A percentile compares a stretch with the other conserved stretches of the same genome.
Evolutionary conservation across 2,888 invertebrate genomes (phyloP).

Genomic region (Dynastes grantii): DNA sequence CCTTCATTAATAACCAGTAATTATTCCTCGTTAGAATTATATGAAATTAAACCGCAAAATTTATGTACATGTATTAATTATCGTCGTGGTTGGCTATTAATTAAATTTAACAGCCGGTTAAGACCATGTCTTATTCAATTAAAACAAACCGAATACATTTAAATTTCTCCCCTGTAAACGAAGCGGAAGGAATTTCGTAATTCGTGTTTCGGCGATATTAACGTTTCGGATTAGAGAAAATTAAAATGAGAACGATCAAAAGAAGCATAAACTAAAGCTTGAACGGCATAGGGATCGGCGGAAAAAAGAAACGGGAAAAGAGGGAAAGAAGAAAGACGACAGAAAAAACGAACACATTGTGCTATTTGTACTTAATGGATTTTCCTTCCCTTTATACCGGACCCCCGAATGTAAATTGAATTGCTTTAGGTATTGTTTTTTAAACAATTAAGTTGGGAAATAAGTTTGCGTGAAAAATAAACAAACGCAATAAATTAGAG

Average conservation of each 20-base stretch:
- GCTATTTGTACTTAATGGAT: constrained; percentile 41
- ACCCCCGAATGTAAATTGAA: constrained; percentile 43
- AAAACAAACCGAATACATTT: constrained; percentile 15
- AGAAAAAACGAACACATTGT: constrained; percentile 12
- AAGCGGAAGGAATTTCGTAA: constrained; percentile 17
- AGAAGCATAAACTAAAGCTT: constrained; percentile 25
- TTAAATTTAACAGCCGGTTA: constrained; percentile 18
- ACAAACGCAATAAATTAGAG: constrained; percentile 63
- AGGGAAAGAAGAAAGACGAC: background rate
- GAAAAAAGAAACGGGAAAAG: constrained; percentile 10
- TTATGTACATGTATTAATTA: constrained; percentile 13
- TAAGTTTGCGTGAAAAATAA: constrained; percentile 56
- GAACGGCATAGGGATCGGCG: background rate
- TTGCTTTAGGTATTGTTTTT: constrained; percentile 47
- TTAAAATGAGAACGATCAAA: constrained; percentile 35
- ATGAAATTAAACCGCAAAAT: constrained; percentile 51
- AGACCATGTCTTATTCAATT: constrained; percentile 32
- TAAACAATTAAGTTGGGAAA: constrained; percentile 49
- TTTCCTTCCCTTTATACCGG: constrained; percentile 19
- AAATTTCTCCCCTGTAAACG: constrained; percentile 29
- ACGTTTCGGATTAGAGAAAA: constrained; percentile 27
- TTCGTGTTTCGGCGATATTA: constrained; percentile 13
- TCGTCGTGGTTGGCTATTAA: background rate
- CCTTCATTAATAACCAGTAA: no score
- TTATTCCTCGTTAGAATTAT: no score